Conservation (phyloP, 2,113 vertebrate genomes). For the Phyllostomus discolor region DNA sequence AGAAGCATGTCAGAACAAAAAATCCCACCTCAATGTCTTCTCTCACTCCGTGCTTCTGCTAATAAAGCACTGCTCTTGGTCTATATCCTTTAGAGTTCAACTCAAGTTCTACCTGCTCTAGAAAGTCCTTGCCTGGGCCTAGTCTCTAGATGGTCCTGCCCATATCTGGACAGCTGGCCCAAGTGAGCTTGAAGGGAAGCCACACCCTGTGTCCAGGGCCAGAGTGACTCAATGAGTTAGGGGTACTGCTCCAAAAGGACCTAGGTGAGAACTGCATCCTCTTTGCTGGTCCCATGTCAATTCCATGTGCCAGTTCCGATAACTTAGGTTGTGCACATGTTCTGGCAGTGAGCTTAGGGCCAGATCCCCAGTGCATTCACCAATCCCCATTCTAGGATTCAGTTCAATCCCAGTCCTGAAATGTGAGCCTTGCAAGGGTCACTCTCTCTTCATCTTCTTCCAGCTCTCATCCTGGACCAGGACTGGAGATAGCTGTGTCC, state of each 20-base stretch:
- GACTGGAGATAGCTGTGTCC: not conserved
- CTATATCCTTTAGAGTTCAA: not conserved
- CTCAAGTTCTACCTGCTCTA: not conserved
- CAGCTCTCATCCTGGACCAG: not conserved
- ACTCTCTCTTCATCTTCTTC: not conserved
- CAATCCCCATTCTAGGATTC: not conserved
- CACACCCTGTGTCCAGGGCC: not conserved
- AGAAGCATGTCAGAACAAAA: not conserved
- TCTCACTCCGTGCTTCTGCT: not conserved
- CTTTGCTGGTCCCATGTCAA: not conserved
- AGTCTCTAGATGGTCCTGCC: not conserved
- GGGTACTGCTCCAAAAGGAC: not conserved
- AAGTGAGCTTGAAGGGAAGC: not conserved
- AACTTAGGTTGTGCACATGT: not conserved
- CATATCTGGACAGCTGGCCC: not conserved
- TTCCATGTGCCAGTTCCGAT: not conserved
- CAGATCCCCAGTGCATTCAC: not conserved
- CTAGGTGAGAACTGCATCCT: not conserved
- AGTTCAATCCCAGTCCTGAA: not conserved
- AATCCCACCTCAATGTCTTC: not conserved
- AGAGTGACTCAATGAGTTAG: not conserved
- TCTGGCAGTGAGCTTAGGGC: not conserved
- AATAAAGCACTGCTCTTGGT: not conserved
- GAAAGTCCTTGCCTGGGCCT: not conserved
- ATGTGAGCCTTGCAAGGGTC: not conserved